Evolutionary conservation across 1,140 invertebrate genomes (phyloP), one percentile per base, ranked within the genome.

Genomic region (Achroia grisella): DNA sequence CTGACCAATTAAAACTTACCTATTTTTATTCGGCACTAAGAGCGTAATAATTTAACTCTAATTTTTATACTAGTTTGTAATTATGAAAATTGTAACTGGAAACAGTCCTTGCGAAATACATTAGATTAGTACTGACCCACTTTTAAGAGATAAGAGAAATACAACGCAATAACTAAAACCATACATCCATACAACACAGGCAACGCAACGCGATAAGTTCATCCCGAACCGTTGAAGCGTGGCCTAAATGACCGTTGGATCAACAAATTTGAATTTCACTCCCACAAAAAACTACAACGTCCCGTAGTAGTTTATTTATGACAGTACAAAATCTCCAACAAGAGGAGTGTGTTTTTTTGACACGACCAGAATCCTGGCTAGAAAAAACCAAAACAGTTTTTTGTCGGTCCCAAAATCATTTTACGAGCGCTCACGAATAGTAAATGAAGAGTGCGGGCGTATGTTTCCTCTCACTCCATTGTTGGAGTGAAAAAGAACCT

Each of bases 311-410:
- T 70, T 68, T 71, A 70, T 73, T 74, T 72, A 77, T 62, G 65
- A 65, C 61, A 68, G 69, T 72, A 79, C 68, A 62, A 63, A 65
- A 62, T 68, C 48, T 73, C 67, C 52, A 74, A 77, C 60, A 71
- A 77, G 66, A 75, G 53, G 56, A 67, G 43, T 44, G 39, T 49
- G 13, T 39, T 70, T 68, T 72, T 62, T 63, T 39, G 48, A 48
- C 27, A 39, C 43, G 13, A 45, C 48, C 56, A 3, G 2, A 48
- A 56, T 46, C 55, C 42, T 40, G 52, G 39, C 28, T 49, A 55
- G 63, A 79, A 80, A 83, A 84, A 74, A 81, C 63, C 71, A 79
- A 72, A 84, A 83, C 79, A 81, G 67, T 69, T 79, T 81, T 79
- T 81, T 81, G 66, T 78, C 48, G 48, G 59, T 43, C 49, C 62